These are phyloP conservation scores for Julus scandinavius DNA, from an alignment of 2,888 invertebrate genomes.

Conservation along the genomic window DNA sequence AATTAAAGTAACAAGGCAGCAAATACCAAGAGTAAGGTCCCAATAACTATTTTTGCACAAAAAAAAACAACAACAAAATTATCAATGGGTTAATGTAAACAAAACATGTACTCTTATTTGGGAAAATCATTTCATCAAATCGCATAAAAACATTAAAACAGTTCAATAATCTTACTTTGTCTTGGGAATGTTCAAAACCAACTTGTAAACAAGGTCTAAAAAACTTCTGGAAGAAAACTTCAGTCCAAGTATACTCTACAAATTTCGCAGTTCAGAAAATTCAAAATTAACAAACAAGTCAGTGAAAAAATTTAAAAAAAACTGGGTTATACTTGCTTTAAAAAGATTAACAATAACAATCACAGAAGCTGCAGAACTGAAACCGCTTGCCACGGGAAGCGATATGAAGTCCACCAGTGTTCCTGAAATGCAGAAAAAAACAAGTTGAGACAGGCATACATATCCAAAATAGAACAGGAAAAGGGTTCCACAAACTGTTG, in stretches of 20 bases:
- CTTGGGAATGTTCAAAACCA: slow-evolving; percentile 75
- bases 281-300: not conserved
- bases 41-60: slow-evolving; percentile 66
- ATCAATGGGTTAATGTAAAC: too few relatives aligned
- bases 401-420: slow-evolving; percentile 88
- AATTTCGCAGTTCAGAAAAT: not conserved
- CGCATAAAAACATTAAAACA: not conserved
- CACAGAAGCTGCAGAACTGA: slow-evolving; percentile 85
- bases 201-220: slow-evolving; percentile 75
- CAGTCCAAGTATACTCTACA: slow-evolving; percentile 61
- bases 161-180: slow-evolving; percentile 66
- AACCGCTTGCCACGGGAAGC: slow-evolving; percentile 83
- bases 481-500: not conserved
- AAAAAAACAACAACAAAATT: too few relatives aligned
- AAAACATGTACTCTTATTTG: too few relatives aligned
- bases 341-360: slow-evolving; percentile 82
- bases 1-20: slow-evolving; percentile 79
- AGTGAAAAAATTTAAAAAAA: not conserved
- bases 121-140: not conserved
- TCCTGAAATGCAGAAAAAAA: slow-evolving; percentile 69
- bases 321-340: slow-evolving; percentile 57
- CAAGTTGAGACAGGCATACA: slow-evolving; percentile 37
- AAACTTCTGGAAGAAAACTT: slow-evolving; percentile 75
- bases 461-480: not conserved
- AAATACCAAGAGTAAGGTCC: slow-evolving; percentile 78